A percentile compares a stretch with the other conserved stretches of the same genome.
Evolutionary conservation across 2,888 invertebrate species (phyloP).

Genomic region (Teleiodes luculella): DNA sequence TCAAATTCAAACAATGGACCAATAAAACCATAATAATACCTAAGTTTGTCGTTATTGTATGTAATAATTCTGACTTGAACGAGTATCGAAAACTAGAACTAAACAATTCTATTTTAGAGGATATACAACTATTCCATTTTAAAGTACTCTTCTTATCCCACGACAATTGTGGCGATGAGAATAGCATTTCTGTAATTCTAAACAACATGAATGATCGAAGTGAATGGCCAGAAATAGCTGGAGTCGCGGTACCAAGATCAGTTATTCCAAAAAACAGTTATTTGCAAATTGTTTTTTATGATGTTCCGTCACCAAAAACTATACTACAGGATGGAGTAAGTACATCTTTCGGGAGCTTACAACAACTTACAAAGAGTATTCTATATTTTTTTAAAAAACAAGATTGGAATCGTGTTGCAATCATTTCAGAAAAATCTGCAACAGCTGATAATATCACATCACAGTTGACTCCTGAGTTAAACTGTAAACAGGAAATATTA

Average conservation of each 20-base stretch:
- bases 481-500: neutral
- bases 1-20: neutral
- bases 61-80: slow-evolving; percentile 22
- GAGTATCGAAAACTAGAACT: too few relatives aligned
- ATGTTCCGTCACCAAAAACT: slow-evolving; percentile 14
- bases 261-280: slow-evolving; percentile 1
- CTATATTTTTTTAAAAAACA: slow-evolving; percentile 24
- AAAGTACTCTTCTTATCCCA: neutral
- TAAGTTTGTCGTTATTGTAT: slow-evolving; percentile 20
- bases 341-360: slow-evolving; percentile 23
- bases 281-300: slow-evolving; percentile 27
- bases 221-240: slow-evolving; percentile 18
- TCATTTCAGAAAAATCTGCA: slow-evolving; percentile 80
- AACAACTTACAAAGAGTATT: slow-evolving; percentile 26
- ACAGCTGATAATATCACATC: slow-evolving; percentile 23
- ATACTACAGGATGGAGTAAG: slow-evolving; percentile 15
- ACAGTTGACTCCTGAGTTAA: neutral
- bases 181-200: neutral
- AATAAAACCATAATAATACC: neutral
- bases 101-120: too few relatives aligned
- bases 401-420: slow-evolving; percentile 85
- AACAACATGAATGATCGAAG: neutral
- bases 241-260: slow-evolving; percentile 23
- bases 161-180: slow-evolving; percentile 20
- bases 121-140: neutral